phyloP scores from a whole-genome alignment of 2,888 invertebrate species.

The Scaptomyza flava region DNA sequence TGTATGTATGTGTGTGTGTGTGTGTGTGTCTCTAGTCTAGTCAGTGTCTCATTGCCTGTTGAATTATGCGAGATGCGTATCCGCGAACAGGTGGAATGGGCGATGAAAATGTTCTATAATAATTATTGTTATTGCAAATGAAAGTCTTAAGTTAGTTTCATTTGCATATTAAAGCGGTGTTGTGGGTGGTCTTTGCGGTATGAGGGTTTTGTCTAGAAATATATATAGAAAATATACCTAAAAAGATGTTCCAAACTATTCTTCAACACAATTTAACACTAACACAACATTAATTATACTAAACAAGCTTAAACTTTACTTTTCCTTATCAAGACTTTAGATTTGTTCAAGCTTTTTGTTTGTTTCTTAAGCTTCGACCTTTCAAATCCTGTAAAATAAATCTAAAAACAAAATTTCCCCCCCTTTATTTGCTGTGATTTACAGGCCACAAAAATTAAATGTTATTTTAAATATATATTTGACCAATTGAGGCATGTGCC shows the following conservation, averaged over 20 bases:
- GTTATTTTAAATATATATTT: constrained; percentile 23
- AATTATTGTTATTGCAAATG: constrained; percentile 2
- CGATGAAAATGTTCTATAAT: constrained; percentile 2
- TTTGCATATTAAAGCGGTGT: not conserved
- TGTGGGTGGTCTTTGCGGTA: not conserved
- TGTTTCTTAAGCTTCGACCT: too few relatives aligned
- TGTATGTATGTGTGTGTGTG: constrained; percentile 2
- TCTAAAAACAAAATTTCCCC: too few relatives aligned
- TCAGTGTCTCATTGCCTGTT: constrained; percentile 24
- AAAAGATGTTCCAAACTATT: too few relatives aligned
- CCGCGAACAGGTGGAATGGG: constrained; percentile 12
- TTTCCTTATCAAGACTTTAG: too few relatives aligned
- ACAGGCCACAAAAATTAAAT: not conserved
- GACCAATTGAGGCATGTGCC: constrained; percentile 38
- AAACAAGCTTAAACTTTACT: too few relatives aligned
- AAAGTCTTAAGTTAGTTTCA: too few relatives aligned
- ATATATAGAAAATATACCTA: too few relatives aligned
- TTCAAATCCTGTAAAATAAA: too few relatives aligned
- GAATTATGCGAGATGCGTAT: constrained; percentile 27
- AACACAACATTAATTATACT: too few relatives aligned
- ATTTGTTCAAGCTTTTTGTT: too few relatives aligned
- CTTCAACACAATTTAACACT: too few relatives aligned
- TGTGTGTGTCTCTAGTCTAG: constrained; percentile 23
- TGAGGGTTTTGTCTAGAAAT: too few relatives aligned
- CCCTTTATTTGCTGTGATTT: not conserved